Evolutionary conservation across 2,797 vertebrate genomes (phyloP), one percentile per base, ranked within the genome.

Genomic region (Pyrocephalus nanus): DNA sequence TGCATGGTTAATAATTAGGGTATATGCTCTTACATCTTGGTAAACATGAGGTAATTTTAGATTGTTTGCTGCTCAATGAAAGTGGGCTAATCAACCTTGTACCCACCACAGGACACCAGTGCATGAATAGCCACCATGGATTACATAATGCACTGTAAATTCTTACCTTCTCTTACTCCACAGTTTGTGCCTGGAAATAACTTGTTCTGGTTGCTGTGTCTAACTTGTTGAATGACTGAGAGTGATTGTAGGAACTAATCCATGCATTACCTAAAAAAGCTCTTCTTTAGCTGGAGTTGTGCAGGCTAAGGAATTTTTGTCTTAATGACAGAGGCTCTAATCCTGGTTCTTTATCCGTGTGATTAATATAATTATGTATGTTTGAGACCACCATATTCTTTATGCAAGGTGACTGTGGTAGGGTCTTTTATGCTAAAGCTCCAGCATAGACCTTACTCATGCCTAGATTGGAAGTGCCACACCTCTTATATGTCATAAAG

Each of bases 401-500:
- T 54, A 53, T 77, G 77, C 38, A 77, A 30, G 50, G 53, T 81
- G 53, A 25, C 71, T 79, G 60, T 20, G 25, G 36, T 27, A 50
- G 72, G 67, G 75, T 91, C 86, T 76, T 87, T 71, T 78, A 36
- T 66, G 34, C 47, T 72, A 69, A 47, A n/a, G 30, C 54, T 80
- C 75, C 12, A 9, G 3, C 61, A 51, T 1, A 72, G 67, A 64
- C 73, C 20, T 87, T 86, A 77, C 22, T 75, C 48, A 22, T 85
- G 40, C 81, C 86, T 80, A n/a, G 34, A 32, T 32, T 96, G 76
- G 80, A 91, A 71, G 32, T 88, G 88, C 94, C 91, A 76, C 95
- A 85, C 96, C 95, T 92, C 80, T 88, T 60, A 34, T 8, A 32
- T 81, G 86, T 64, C 88, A 95, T 77, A 85, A 90, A 86, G 82